Conservation (phyloP, 2,797 vertebrate genomes). For the Rhynchotus rufescens region DNA sequence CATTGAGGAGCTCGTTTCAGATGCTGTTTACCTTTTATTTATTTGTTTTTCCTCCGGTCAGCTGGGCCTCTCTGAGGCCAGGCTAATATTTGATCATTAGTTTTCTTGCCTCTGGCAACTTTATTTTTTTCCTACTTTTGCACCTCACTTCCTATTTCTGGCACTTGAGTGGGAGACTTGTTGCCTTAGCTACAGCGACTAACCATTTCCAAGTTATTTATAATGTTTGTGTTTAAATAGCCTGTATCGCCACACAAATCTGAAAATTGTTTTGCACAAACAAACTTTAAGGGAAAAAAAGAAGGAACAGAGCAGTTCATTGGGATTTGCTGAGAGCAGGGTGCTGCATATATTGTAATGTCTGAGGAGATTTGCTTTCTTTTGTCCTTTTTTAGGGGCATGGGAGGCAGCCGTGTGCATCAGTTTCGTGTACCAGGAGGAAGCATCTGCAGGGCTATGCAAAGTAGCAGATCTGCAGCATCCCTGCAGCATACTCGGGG, state of each 20-base stretch:
- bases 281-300: background rate
- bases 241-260: background rate
- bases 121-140: slow-evolving; percentile 51
- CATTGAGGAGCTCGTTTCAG: background rate
- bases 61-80: background rate
- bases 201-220: slow-evolving; percentile 62
- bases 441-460: background rate
- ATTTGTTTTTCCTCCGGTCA: background rate
- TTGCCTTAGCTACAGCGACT: slow-evolving; percentile 71
- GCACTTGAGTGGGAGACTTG: slow-evolving; percentile 62
- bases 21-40: background rate
- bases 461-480: background rate
- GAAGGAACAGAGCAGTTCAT: background rate
- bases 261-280: background rate
- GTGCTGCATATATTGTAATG: background rate
- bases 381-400: background rate
- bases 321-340: background rate
- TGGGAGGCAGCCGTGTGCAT: background rate
- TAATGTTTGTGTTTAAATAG: slow-evolving; percentile 60
- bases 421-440: background rate
- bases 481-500: background rate
- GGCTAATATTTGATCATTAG: slow-evolving; percentile 9
- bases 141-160: slow-evolving; percentile 58
- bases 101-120: slow-evolving; percentile 33
- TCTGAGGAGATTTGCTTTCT: background rate